Evolutionary conservation across 2,113 vertebrate species (phyloP), one percentile per base, ranked within the genome.

Genomic region (Megatriorchis doriae): DNA sequence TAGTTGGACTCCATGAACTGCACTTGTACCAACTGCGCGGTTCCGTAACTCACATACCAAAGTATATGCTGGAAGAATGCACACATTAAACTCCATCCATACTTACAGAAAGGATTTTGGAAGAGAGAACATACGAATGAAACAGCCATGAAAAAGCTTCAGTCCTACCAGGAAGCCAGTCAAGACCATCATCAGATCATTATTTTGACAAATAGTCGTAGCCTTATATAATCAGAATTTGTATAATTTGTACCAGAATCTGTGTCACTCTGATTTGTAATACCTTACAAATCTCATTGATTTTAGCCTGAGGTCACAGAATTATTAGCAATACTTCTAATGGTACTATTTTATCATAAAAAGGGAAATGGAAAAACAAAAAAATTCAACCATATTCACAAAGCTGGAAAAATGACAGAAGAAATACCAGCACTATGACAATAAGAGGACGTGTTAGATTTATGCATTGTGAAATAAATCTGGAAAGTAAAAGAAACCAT

Each of bases 371-470:
- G 43, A 52, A 89, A 88, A 88, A 16, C 7, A 45, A 79, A 63
- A 66, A 77, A 36, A 3, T 6, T 26, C 65, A 94, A 74, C 52
- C 52, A 47, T 40, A 78, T 38, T 88, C 75, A 93, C 65, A 87
- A 89, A 94, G 77, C 48, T 92, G 86, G 70, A 84, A 90, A 56
- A 71, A 26, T 0, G 10, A 86, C n/a, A 85, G 36, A 80, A 91
- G 36, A 94, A 95, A 95, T 87, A 81, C 48, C 93, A 96, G 45
- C 43, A 36, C 25, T 81, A 12, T 34, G 48, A 91, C 91, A 94
- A 79, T 82, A 75, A 63, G 68, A 89, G 80, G 88, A 95, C 94
- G 31, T 34, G n/a, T 84, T 87, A 81, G 66, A 94, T 85, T 95
- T 84, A 84, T 78, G 80, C 63, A 48, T 61, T 87, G 73, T 94